A percentile compares a stretch with the other conserved stretches of the same genome.
Conservation (phyloP, 2,888 invertebrate species). For the Chelonus formosanus region DNA sequence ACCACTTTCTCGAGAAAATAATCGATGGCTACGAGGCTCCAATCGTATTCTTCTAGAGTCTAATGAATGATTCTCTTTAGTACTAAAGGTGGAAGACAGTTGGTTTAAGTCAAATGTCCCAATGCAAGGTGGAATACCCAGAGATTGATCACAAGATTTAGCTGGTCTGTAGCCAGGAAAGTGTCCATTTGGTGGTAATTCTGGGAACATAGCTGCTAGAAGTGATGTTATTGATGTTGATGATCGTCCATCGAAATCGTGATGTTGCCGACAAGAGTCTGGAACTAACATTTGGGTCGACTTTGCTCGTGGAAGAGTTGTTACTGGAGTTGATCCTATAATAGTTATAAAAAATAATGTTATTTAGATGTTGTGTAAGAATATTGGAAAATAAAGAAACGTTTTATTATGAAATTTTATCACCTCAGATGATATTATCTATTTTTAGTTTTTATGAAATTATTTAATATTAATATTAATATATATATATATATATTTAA, state of each 20-base stretch:
- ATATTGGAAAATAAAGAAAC: too few species aligned
- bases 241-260: constrained; percentile 44
- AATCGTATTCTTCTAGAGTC: constrained; percentile 53
- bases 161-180: constrained; percentile 57
- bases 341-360: too few species aligned
- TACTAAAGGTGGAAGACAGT: constrained; percentile 48
- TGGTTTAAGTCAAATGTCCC: constrained; percentile 52
- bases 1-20: constrained; percentile 32
- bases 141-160: constrained; percentile 47
- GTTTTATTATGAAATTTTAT: too few species aligned
- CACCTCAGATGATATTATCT: too few species aligned
- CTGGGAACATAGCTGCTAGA: constrained; percentile 62
- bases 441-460: too few species aligned
- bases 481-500: too few species aligned
- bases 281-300: constrained; percentile 61
- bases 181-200: constrained; percentile 53
- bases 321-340: constrained; percentile 52
- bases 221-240: constrained; percentile 59
- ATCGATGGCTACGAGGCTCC: constrained; percentile 56
- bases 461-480: too few species aligned
- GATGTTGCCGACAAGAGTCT: constrained; percentile 39
- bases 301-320: constrained; percentile 61
- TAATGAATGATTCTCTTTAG: constrained; percentile 44
- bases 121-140: constrained; percentile 48
- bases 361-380: too few species aligned